Evolutionary conservation across 2,113 vertebrate genomes (phyloP).

Genomic region (Anarhynchus alexandrinus): DNA sequence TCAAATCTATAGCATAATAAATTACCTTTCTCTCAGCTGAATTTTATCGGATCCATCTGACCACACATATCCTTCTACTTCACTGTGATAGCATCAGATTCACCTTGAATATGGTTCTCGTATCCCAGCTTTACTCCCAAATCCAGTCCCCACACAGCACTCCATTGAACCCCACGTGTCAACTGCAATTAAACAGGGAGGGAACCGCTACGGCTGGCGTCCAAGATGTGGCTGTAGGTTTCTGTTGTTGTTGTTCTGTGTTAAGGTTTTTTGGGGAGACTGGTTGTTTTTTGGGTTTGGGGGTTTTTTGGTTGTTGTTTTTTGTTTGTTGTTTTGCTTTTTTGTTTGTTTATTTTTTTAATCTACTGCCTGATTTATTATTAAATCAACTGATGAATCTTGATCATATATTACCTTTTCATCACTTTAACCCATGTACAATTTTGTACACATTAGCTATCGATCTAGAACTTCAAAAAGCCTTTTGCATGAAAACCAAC

Average conservation of each 20-base stretch:
- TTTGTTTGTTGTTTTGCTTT: no score
- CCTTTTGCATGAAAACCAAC: neutral
- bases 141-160: neutral
- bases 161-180: accelerated
- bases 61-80: neutral
- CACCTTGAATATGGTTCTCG: neutral
- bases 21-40: neutral
- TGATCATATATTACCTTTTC: neutral
- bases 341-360: neutral
- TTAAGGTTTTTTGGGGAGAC: neutral
- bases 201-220: accelerated
- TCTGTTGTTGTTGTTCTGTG: neutral
- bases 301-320: no score
- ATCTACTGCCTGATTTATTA: neutral
- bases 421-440: neutral
- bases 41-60: neutral
- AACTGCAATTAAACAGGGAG: neutral
- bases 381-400: neutral
- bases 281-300: neutral
- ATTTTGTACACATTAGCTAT: neutral
- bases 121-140: neutral
- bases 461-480: neutral
- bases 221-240: neutral
- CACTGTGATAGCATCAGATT: neutral
- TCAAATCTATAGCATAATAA: neutral